These are phyloP conservation scores for Thymelicus lineola DNA, from an alignment of 2,888 invertebrate species.

Conservation along the genomic window DNA sequence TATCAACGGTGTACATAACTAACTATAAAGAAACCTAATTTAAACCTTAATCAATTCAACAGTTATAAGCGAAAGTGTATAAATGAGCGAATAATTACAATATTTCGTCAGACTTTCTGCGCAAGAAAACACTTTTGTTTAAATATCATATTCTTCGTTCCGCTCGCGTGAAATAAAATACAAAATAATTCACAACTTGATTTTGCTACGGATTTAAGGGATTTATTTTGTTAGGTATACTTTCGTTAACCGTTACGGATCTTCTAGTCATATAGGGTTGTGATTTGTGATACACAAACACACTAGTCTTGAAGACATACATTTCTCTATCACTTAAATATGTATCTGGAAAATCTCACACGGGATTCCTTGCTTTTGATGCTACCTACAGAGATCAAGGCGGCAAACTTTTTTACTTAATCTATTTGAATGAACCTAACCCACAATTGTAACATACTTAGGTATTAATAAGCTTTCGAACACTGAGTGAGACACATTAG, in stretches of 20 bases:
- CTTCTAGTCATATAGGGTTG: too few relatives aligned
- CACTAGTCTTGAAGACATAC: too few relatives aligned
- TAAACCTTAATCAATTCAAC: background rate
- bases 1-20: background rate
- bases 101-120: constrained; percentile 13
- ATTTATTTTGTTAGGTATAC: background rate
- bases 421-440: too few relatives aligned
- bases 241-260: background rate
- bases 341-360: too few relatives aligned
- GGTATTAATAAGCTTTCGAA: too few relatives aligned
- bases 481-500: too few relatives aligned
- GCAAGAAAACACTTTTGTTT: constrained; percentile 13
- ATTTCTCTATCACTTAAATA: too few relatives aligned
- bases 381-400: too few relatives aligned
- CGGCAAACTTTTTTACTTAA: too few relatives aligned
- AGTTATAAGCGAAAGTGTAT: constrained; percentile 10
- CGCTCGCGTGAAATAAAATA: background rate
- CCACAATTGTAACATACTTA: too few relatives aligned
- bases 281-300: too few relatives aligned
- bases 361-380: too few relatives aligned
- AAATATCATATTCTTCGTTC: background rate
- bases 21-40: background rate
- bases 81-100: constrained; percentile 4
- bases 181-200: background rate
- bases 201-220: background rate